Evolutionary conservation across 2,888 invertebrate species (phyloP), one percentile per base, ranked within the genome.

Genomic region (Nephrotoma guestfalica): DNA sequence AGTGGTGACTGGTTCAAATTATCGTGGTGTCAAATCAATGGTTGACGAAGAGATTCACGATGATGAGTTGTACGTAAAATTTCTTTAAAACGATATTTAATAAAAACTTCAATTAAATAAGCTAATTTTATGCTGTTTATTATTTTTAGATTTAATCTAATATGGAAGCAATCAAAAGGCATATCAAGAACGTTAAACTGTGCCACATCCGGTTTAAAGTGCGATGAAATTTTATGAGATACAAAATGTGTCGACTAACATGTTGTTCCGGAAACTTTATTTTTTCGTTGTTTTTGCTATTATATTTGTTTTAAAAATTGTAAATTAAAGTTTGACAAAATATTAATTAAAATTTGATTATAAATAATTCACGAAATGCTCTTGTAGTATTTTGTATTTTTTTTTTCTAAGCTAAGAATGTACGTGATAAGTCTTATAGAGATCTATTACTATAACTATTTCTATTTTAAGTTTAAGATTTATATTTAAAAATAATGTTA

Each of bases 21-120:
- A 41, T 42, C 41, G 42, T 5, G 4, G n/a, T 15, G 42, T 91
- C 18, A 91, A 91, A 88, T 91, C 91, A n/a, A 90, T 91, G 45
- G 90, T 91, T 30, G 91, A 91, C 87, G 90, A 90, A 7, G 89
- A 90, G 87, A 87, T 91, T 86, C 90, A 91, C 7, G 91, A 91
- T 88, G 88, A 90, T 86, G 90, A 91, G 88, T 89, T 91, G 91
- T 91, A 88, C 89, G 91, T 88, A 41, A 5, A 83, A 47, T 47
- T n/a, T 47, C 47, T 0, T 30, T 30, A 30, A 47, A 6, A 7
- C 15, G 15, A 15, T 43, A 11, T 4, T 51, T 15, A 51, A n/a
- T 11, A 7, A 7, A 45, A 7, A 47, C 1, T 30, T 30, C 3
- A 30, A 30, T 30, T 13, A 47, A 13, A 13, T 13, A n/a, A 47